These are phyloP conservation scores for Standfussiana lucernea DNA, from an alignment of 2,888 invertebrate genomes.

Conservation along the genomic window DNA sequence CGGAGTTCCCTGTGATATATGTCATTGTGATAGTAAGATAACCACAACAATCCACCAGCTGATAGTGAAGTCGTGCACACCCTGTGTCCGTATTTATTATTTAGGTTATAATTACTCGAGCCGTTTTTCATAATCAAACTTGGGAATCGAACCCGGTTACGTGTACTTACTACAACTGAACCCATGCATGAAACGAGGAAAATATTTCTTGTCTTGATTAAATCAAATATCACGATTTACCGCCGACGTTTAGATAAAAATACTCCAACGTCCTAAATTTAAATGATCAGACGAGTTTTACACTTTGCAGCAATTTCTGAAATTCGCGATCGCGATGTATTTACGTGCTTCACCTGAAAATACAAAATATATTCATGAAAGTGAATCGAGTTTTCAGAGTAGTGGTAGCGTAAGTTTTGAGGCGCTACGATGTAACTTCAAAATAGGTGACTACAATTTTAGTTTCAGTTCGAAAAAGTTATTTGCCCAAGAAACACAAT, in stretches of 20 bases:
- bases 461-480: background rate
- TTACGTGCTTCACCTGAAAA: slow-evolving; percentile 3
- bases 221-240: slow-evolving; percentile 20
- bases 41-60: background rate
- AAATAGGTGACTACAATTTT: background rate
- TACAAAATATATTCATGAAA: slow-evolving; percentile 22
- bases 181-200: background rate
- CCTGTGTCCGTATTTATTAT: background rate
- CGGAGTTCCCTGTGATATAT: slow-evolving; percentile 2
- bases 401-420: slow-evolving; percentile 1
- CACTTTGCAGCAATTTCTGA: slow-evolving; percentile 17
- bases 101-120: background rate
- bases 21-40: slow-evolving; percentile 1
- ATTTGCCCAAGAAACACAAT: slow-evolving; percentile 5
- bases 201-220: slow-evolving; percentile 27
- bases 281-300: slow-evolving; percentile 18
- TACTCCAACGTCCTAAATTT: slow-evolving; percentile 40
- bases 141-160: slow-evolving; percentile 35
- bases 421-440: background rate
- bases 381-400: slow-evolving; percentile 43
- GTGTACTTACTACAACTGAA: slow-evolving; percentile 12
- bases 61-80: background rate
- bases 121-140: background rate
- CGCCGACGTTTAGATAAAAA: slow-evolving; percentile 40
- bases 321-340: background rate